phyloP scores from a whole-genome alignment of 2,797 vertebrate genomes.

The Artibeus lituratus region DNA sequence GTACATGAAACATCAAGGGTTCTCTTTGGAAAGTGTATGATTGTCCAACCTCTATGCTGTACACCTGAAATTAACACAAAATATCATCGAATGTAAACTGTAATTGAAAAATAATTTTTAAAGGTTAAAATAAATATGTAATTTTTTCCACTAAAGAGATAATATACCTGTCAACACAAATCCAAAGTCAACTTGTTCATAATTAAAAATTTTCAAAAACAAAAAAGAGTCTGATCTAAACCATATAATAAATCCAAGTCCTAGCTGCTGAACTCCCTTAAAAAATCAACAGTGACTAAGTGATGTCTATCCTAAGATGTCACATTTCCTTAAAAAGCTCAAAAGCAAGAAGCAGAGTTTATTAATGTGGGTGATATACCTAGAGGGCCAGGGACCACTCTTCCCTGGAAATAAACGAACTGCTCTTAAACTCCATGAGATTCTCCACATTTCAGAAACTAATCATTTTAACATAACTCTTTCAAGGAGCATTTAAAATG shows the following conservation, averaged over 20 bases:
- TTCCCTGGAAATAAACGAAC: neutral
- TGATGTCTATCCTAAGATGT: neutral
- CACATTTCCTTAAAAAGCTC: slow-evolving; percentile 12
- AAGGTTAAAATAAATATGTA: slow-evolving; percentile 1
- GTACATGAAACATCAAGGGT: neutral
- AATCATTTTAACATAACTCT: slow-evolving; percentile 11
- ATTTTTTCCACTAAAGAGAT: neutral
- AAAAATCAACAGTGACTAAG: slow-evolving; percentile 23
- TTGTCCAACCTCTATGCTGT: neutral
- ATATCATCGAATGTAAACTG: neutral
- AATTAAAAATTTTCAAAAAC: neutral
- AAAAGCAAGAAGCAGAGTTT: neutral
- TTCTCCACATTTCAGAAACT: slow-evolving; percentile 26
- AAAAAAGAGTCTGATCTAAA: neutral
- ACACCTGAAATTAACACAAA: neutral
- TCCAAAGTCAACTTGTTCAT: neutral
- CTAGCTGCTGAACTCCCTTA: neutral
- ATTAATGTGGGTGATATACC: neutral
- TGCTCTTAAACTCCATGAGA: neutral
- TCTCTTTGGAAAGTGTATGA: neutral
- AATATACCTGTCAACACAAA: neutral
- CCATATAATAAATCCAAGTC: neutral
- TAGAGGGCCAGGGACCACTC: neutral
- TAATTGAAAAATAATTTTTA: neutral
- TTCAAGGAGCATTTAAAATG: slow-evolving; percentile 14